A percentile compares a stretch with the other conserved stretches of the same genome.
Conservation (phyloP, 2,888 invertebrate species). For the Parelbella ahira region DNA sequence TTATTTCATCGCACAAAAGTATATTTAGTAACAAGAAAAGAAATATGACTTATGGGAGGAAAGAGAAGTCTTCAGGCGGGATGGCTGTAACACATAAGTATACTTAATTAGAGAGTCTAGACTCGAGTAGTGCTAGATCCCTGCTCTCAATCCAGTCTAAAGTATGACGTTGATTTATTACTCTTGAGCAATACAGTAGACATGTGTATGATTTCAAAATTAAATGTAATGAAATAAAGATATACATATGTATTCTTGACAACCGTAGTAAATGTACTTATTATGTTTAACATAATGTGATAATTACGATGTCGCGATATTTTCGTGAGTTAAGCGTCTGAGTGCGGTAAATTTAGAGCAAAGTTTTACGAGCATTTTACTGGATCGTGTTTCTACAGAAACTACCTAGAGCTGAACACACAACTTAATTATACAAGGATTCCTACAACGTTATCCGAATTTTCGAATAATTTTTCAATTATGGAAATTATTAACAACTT, state of each 20-base stretch:
- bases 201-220: background rate
- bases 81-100: slow-evolving; percentile 10
- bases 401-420: slow-evolving; percentile 23
- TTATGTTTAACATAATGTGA: too few species aligned
- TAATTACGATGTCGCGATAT: too few species aligned
- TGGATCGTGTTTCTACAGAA: slow-evolving; percentile 27
- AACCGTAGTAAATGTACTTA: too few species aligned
- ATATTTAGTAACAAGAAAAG: background rate
- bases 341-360: slow-evolving; percentile 44
- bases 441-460: too few species aligned
- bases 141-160: slow-evolving; percentile 13
- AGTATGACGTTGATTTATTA: slow-evolving; percentile 10
- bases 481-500: too few species aligned
- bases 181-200: background rate
- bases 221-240: too few species aligned
- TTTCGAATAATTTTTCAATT: too few species aligned
- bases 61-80: slow-evolving; percentile 4
- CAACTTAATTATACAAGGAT: too few species aligned
- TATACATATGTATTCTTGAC: too few species aligned
- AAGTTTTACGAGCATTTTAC: slow-evolving; percentile 48
- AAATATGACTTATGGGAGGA: slow-evolving; percentile 1
- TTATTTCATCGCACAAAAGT: too few species aligned
- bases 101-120: slow-evolving; percentile 22
- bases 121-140: slow-evolving; percentile 13
- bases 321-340: slow-evolving; percentile 41